These are phyloP conservation scores for Galeopterus variegatus DNA, from an alignment of 2,113 vertebrate species.

Conservation along the genomic window DNA sequence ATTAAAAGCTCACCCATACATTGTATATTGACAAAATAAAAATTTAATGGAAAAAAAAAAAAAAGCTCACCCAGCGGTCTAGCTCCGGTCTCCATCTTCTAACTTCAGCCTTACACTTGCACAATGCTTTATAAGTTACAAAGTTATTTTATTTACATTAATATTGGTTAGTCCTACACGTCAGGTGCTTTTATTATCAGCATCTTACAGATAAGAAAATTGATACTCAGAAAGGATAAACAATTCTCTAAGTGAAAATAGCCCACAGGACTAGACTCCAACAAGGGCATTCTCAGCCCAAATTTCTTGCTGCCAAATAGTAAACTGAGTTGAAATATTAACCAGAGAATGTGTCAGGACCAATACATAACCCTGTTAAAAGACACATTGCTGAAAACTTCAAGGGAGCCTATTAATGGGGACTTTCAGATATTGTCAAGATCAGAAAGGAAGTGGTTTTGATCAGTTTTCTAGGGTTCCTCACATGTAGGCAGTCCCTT, in stretches of 20 bases:
- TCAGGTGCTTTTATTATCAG: not conserved
- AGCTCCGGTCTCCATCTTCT: not conserved
- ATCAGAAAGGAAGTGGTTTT: not conserved
- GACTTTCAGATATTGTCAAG: not conserved
- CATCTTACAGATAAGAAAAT: not conserved
- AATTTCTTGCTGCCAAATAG: not conserved
- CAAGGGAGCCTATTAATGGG: not conserved
- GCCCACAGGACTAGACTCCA: not conserved
- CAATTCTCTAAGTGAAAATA: not conserved
- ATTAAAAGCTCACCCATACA: not conserved
- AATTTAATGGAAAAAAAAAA: too few relatives aligned
- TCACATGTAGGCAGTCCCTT: not conserved
- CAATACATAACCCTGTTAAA: not conserved
- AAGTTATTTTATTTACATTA: not conserved
- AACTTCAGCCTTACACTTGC: not conserved
- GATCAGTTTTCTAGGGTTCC: not conserved
- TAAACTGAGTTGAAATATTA: not conserved
- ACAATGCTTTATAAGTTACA: not conserved
- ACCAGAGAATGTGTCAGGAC: not conserved
- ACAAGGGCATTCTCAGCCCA: not conserved
- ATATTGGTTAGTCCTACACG: not conserved
- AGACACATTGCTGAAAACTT: not conserved
- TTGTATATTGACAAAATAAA: too few relatives aligned
- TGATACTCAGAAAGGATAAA: not conserved
- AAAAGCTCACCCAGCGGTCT: not conserved